Evolutionary conservation across 2,888 invertebrate species (phyloP).

Genomic region (Phyto melanocephala): DNA sequence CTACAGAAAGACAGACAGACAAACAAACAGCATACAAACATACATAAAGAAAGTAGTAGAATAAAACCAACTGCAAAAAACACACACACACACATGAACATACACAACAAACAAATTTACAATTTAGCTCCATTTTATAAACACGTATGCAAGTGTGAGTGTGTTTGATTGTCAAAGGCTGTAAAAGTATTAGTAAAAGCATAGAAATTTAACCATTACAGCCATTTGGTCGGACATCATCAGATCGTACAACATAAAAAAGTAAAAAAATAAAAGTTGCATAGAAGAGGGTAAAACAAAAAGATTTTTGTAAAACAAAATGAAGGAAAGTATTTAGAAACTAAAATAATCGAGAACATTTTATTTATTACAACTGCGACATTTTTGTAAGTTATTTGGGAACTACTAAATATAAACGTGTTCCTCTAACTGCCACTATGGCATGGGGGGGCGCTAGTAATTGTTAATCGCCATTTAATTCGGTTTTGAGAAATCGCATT

Average conservation of each 20-base stretch:
- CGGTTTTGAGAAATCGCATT: too few relatives aligned
- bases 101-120: conserved; percentile 17
- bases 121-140: conserved; percentile 60
- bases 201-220: conserved; percentile 42
- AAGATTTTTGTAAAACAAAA: conserved; percentile 10
- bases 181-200: conserved; percentile 8
- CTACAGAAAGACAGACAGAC: not conserved
- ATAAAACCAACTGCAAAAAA: conserved; percentile 35
- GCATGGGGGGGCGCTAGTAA: too few relatives aligned
- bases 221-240: conserved; percentile 38
- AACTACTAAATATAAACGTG: too few relatives aligned
- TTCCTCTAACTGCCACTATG: too few relatives aligned
- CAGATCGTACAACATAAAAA: conserved; percentile 2
- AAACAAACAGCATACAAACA: not conserved
- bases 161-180: conserved; percentile 4
- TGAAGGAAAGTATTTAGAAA: conserved; percentile 22
- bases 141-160: not conserved
- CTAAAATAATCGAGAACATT: conserved; percentile 55
- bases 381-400: too few relatives aligned
- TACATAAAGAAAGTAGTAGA: not conserved
- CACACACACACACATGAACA: not conserved
- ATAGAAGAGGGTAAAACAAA: not conserved
- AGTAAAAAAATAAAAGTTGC: not conserved
- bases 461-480: too few relatives aligned
- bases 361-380: not conserved